Evolutionary conservation across 2,113 vertebrate species (phyloP).

Genomic region (Phaetusa simplex): DNA sequence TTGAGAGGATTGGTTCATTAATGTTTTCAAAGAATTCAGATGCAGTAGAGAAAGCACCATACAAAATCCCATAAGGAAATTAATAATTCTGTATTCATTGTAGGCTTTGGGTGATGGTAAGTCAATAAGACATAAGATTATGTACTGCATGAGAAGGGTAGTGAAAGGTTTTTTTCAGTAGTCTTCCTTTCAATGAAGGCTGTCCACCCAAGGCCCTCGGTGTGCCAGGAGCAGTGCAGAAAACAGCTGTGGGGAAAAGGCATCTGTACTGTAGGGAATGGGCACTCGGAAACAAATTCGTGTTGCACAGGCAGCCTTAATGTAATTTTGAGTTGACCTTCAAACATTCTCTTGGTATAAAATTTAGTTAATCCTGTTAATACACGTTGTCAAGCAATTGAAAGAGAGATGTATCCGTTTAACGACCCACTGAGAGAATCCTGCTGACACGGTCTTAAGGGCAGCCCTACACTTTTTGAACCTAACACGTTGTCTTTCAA

Average conservation of each 20-base stretch:
- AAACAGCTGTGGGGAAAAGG: background rate
- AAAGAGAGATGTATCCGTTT: background rate
- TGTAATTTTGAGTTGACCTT: background rate
- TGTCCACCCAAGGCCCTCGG: background rate
- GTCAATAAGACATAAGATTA: background rate
- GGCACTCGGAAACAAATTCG: too few relatives aligned
- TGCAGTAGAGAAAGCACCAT: slow-evolving; percentile 1
- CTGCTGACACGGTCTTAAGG: background rate
- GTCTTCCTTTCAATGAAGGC: background rate
- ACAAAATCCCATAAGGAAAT: slow-evolving; percentile 23
- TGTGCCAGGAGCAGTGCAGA: background rate
- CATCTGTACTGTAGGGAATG: background rate
- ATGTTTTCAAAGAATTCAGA: slow-evolving; percentile 43
- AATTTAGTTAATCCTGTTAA: background rate
- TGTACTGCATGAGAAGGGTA: background rate
- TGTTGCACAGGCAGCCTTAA: background rate
- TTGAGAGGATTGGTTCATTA: slow-evolving; percentile 42
- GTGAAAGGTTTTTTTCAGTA: background rate
- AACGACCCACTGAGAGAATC: background rate
- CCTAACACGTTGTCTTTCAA: background rate
- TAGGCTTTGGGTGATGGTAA: background rate
- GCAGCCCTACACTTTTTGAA: background rate
- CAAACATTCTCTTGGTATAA: background rate
- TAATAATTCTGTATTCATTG: slow-evolving; percentile 17
- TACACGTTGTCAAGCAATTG: background rate